A percentile compares a stretch with the other conserved stretches of the same genome.
Evolutionary conservation across 64 coral and sea anemone species (phyloP).

Genomic region (Montipora capricornis): DNA sequence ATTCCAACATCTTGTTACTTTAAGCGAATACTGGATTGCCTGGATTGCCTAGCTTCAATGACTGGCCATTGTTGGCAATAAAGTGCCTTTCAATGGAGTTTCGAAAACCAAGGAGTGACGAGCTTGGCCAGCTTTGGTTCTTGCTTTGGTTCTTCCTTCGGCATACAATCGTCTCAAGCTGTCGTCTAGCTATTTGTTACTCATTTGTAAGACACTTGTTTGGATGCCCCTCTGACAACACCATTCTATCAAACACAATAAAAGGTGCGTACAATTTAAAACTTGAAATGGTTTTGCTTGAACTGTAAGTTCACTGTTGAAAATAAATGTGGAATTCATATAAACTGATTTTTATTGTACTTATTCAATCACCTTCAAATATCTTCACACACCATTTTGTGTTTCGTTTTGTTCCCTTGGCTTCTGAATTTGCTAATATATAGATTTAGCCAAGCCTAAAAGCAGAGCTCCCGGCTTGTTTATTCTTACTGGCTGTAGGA

Average conservation of each 20-base stretch:
- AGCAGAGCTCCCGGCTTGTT: too few species aligned
- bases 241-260: slow-evolving; percentile 29
- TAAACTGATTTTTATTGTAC: slow-evolving; percentile 4
- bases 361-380: slow-evolving; percentile 19
- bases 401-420: slow-evolving; percentile 22
- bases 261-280: background rate
- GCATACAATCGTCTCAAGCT: background rate
- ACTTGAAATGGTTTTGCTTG: background rate
- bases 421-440: slow-evolving; percentile 4
- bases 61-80: background rate
- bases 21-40: slow-evolving; percentile 10
- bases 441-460: too few species aligned
- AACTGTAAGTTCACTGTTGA: background rate
- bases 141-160: background rate
- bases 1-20: slow-evolving; percentile 30
- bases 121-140: background rate
- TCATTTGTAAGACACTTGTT: slow-evolving; percentile 17
- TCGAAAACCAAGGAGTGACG: background rate
- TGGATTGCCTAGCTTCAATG: background rate
- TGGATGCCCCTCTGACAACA: slow-evolving; percentile 19
- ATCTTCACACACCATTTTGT: slow-evolving; percentile 38
- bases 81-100: background rate
- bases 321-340: slow-evolving; percentile 5
- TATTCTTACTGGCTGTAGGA: too few species aligned
- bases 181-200: slow-evolving; percentile 4